Base-by-base conservation (phyloP, 2,888 invertebrate genomes). In the Nemoura dubitans region DNA sequence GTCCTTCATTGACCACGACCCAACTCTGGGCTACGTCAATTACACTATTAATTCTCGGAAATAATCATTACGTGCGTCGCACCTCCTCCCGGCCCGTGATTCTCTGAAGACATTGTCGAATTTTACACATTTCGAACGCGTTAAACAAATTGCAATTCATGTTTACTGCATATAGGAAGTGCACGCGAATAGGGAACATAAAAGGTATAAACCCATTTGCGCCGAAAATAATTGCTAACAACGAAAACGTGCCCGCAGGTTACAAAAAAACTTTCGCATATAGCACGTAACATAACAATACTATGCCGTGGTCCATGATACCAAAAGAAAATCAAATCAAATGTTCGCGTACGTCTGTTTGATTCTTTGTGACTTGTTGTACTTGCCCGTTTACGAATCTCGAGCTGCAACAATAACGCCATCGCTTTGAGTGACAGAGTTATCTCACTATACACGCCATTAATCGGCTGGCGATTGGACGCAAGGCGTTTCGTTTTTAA, bases 401-500 rank as follows among this genome's bases (percentile, higher is more conserved):
- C 10, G 59, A 59, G 10, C 59, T 10, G 59, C 27, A 36, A 36
- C 78, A 78, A n/a, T n/a, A 78, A 26, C 78, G 28, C 26, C 27
- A 76, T n/a, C 25, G 5, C 76, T 78, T 78, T 78, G 26, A 27
- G 78, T 27, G 78, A 28, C 78, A 78, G 28, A 78, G 59, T 21
- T 59, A 59, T 59, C 59, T 59, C 59, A 21, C n/a, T n/a, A 21
- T 21, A 7, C 59, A 14, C 59, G 59, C 3, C 14, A 59, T 59
- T 59, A 59, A 59, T 59, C 59, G 21, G 16, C 59, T 59, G 2
- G 59, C 59, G 59, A 59, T 59, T 59, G 59, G 59, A 59, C 59
- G 59, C 59, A 59, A 59, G 59, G 59, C 59, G 59, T 59, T 59
- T 59, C 59, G 59, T 78, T 78, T 78, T 78, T 78, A 78, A 78